A percentile compares a stretch with the other conserved stretches of the same genome.
These are phyloP conservation scores for Cryptocephalus moraei DNA, from an alignment of 2,888 invertebrate species.

Conservation along the genomic window DNA sequence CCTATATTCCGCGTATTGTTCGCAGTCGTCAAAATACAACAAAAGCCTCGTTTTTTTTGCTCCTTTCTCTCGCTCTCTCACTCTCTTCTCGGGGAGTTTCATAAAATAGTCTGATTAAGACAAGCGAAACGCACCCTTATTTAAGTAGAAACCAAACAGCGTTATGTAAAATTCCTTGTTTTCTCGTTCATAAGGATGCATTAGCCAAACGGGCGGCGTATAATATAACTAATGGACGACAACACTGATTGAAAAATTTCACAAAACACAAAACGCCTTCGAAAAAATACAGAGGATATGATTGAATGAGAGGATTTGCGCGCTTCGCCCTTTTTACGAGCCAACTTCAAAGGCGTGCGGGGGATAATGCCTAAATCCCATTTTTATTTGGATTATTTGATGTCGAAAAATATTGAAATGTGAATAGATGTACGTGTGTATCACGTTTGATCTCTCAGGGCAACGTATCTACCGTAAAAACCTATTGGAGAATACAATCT, in stretches of 20 bases:
- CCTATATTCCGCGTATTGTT: slow-evolving; percentile 32
- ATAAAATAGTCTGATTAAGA: slow-evolving; percentile 38
- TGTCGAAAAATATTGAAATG: too few relatives aligned
- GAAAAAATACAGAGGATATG: slow-evolving; percentile 28
- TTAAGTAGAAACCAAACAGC: slow-evolving; percentile 21
- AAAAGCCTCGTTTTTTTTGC: slow-evolving; percentile 25
- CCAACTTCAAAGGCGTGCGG: neutral
- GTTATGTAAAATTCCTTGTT: slow-evolving; percentile 34
- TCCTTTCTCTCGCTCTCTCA: too few relatives aligned
- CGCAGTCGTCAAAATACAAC: slow-evolving; percentile 36
- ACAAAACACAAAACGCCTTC: slow-evolving; percentile 34
- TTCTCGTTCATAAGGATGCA: slow-evolving; percentile 34
- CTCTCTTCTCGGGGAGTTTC: slow-evolving; percentile 28
- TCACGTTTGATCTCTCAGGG: too few relatives aligned
- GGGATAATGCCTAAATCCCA: too few relatives aligned
- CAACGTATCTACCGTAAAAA: too few relatives aligned
- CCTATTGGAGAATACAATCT: too few relatives aligned
- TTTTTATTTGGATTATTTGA: too few relatives aligned
- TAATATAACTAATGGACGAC: slow-evolving; percentile 40
- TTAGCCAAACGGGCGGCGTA: slow-evolving; percentile 34
- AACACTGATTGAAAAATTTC: slow-evolving; percentile 39
- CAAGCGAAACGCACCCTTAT: slow-evolving; percentile 37
- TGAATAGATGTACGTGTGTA: too few relatives aligned
- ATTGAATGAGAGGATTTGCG: slow-evolving; percentile 29
- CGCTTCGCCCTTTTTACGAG: slow-evolving; percentile 14